Evolutionary conservation across 2,113 vertebrate species (phyloP).

Genomic region (Herpetotheres cachinnans): DNA sequence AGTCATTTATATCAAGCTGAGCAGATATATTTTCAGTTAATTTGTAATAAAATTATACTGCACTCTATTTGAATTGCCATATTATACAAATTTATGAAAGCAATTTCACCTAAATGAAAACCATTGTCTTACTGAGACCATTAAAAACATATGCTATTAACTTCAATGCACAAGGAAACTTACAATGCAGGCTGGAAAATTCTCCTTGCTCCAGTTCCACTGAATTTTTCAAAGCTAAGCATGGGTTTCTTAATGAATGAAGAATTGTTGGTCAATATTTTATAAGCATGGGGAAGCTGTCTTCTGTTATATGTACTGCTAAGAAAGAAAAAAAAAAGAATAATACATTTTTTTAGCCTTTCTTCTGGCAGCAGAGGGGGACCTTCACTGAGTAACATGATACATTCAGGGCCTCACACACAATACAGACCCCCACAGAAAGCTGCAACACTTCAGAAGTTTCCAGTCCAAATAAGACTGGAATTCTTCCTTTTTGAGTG

Average conservation of each 20-base stretch:
- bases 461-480: background rate
- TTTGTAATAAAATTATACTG: conserved; percentile 43
- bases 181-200: background rate
- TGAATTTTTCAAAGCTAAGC: background rate
- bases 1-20: conserved; percentile 16
- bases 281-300: background rate
- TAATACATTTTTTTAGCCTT: background rate
- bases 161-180: background rate
- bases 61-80: conserved; percentile 30
- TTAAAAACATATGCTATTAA: background rate
- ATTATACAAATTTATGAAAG: conserved; percentile 33
- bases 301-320: background rate
- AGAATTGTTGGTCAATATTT: conserved; percentile 6
- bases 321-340: background rate
- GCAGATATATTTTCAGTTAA: conserved; percentile 31
- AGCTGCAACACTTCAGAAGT: background rate
- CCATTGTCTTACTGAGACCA: background rate
- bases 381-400: background rate
- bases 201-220: background rate
- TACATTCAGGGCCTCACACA: background rate
- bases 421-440: background rate
- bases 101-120: background rate
- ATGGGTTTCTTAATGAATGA: background rate
- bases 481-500: background rate
- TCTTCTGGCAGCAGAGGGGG: background rate